Conservation (phyloP, 2,113 vertebrate genomes). For the Rynchops niger region DNA sequence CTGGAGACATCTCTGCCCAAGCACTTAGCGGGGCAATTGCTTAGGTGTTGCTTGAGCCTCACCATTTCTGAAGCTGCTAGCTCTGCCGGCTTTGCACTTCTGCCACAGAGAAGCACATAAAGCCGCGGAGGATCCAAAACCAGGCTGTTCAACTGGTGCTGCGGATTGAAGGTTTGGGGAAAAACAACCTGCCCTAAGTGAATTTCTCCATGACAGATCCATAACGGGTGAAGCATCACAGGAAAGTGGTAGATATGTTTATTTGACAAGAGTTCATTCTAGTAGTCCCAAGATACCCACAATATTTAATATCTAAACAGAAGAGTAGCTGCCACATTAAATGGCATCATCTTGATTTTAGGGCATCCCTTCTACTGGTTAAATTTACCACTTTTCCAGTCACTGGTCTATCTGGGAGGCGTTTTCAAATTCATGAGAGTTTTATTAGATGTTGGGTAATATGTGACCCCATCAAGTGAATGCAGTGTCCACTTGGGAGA, state of each 20-base stretch:
- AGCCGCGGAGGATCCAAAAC: neutral
- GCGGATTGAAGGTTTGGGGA: neutral
- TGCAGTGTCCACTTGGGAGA: constrained; percentile 41
- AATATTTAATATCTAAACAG: neutral
- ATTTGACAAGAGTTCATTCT: neutral
- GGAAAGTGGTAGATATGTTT: neutral
- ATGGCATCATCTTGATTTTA: neutral
- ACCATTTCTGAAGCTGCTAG: neutral
- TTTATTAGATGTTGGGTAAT: constrained; percentile 55
- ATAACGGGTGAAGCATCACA: neutral
- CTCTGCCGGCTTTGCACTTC: rapidly evolving
- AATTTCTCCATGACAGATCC: neutral
- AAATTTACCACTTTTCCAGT: constrained; percentile 1
- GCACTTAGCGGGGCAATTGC: rapidly evolving
- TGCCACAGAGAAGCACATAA: neutral
- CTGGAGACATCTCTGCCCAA: neutral
- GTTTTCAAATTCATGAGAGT: constrained; percentile 45
- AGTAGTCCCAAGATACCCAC: neutral
- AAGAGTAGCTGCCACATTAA: neutral
- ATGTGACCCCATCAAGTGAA: constrained; percentile 44
- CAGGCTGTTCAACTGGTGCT: neutral
- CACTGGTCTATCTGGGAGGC: neutral
- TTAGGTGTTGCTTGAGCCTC: neutral
- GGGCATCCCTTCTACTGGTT: neutral
- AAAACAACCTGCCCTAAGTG: neutral